A percentile compares a stretch with the other conserved stretches of the same genome.
Evolutionary conservation across 2,113 vertebrate species (phyloP).

Genomic region (Nothobranchius kuhntae): DNA sequence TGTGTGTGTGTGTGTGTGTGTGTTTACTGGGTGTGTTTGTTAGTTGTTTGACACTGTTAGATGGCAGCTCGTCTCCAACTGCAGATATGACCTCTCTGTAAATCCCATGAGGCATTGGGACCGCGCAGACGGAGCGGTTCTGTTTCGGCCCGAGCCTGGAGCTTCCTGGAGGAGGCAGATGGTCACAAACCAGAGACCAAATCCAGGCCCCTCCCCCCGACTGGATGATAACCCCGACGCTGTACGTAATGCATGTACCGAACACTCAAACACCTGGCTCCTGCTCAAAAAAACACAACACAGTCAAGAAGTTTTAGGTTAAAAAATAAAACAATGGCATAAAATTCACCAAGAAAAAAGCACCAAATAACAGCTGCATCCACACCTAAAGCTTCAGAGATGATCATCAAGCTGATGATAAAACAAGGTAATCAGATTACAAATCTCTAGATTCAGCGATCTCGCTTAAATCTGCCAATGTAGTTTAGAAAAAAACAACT

Average conservation of each 20-base stretch:
- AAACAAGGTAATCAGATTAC: conserved; percentile 67
- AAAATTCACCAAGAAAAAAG: too few species aligned
- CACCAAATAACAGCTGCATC: too few species aligned
- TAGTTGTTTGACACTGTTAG: too few species aligned
- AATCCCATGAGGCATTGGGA: conserved; percentile 68
- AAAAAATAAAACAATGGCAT: too few species aligned
- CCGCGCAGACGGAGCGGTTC: conserved; percentile 32
- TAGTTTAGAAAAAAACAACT: neutral
- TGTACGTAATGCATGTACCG: neutral
- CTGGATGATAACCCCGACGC: conserved; percentile 29
- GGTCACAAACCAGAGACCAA: conserved; percentile 72
- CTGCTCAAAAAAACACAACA: neutral
- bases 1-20: conserved; percentile 1
- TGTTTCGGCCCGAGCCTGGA: conserved; percentile 56
- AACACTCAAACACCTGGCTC: conserved; percentile 14
- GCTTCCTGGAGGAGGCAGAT: conserved; percentile 73
- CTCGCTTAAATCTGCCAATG: neutral
- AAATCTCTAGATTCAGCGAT: conserved; percentile 50
- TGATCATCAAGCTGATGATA: conserved; percentile 64
- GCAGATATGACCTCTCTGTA: conserved; percentile 59
- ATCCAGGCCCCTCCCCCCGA: conserved; percentile 44
- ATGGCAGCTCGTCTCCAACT: conserved; percentile 55
- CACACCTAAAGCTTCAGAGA: conserved; percentile 52
- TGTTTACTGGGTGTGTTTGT: conserved; percentile 22
- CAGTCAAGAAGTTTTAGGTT: neutral